phyloP scores from a whole-genome alignment of 2,888 invertebrate genomes.

The Chromoteleia sp. region DNA sequence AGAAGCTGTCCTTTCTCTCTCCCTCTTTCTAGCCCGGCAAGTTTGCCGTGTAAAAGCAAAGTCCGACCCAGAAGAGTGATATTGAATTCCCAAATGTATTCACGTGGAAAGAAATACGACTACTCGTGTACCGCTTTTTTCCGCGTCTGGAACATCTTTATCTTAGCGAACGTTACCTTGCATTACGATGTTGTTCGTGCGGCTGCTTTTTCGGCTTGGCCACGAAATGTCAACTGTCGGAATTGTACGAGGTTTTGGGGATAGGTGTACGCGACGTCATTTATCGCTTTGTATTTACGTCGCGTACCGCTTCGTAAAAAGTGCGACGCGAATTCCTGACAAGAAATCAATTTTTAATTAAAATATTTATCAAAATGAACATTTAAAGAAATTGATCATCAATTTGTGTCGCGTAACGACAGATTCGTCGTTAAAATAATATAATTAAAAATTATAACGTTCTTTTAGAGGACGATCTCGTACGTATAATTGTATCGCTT shows the following conservation, averaged over 20 bases:
- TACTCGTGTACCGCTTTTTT: conserved; percentile 60
- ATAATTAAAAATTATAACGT: too few species aligned
- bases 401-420: too few species aligned
- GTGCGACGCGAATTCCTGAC: background rate
- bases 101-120: conserved; percentile 68
- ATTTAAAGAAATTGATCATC: too few species aligned
- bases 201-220: conserved; percentile 66
- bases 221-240: conserved; percentile 64
- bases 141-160: conserved; percentile 58
- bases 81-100: conserved; percentile 70
- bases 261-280: conserved; percentile 40
- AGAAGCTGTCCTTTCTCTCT: conserved; percentile 4
- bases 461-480: too few species aligned
- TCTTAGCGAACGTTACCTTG: conserved; percentile 57
- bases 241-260: conserved; percentile 36
- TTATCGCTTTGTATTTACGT: conserved; percentile 30
- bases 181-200: conserved; percentile 60
- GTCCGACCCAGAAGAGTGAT: conserved; percentile 65
- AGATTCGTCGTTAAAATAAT: too few species aligned
- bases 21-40: conserved; percentile 21
- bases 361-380: too few species aligned
- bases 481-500: too few species aligned
- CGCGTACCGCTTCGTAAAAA: background rate
- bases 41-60: conserved; percentile 57
- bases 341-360: background rate